phyloP scores from a whole-genome alignment of 2,113 vertebrate genomes.

The Cavia aperea region DNA sequence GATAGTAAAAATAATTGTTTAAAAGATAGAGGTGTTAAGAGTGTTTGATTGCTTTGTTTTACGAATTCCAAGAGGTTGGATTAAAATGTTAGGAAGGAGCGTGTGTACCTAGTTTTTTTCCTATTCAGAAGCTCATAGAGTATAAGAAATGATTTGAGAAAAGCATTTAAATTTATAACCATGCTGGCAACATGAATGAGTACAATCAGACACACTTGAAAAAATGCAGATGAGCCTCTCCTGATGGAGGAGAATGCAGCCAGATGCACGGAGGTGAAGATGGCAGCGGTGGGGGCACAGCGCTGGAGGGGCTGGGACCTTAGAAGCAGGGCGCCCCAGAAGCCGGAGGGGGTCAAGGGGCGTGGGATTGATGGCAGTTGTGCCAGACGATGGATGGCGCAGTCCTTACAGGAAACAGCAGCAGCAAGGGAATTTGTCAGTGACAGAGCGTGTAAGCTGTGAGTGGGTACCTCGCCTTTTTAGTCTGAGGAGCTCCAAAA shows the following conservation, averaged over 20 bases:
- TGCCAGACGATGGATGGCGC: not conserved
- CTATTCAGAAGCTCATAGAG: not conserved
- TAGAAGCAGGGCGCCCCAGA: not conserved
- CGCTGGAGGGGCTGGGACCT: not conserved
- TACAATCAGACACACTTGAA: not conserved
- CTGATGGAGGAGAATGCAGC: not conserved
- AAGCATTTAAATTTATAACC: slow-evolving; percentile 2
- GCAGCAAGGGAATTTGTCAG: not conserved
- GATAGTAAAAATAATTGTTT: slow-evolving; percentile 23
- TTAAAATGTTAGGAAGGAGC: slow-evolving; percentile 7
- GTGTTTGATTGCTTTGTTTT: slow-evolving; percentile 17
- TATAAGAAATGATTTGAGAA: not conserved
- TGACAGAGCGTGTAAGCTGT: not conserved
- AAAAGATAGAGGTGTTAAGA: not conserved
- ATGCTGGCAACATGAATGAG: not conserved
- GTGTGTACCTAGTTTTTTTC: not conserved
- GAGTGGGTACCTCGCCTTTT: not conserved
- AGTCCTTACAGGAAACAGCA: not conserved
- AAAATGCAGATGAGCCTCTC: not conserved
- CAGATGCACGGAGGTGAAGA: not conserved
- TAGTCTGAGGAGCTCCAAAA: not conserved
- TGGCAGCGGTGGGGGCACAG: not conserved
- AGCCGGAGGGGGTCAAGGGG: not conserved
- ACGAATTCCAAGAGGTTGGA: slow-evolving; percentile 8
- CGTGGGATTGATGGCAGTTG: not conserved